Percentiles rank a stretch among this genome's conserved stretches.
phyloP scores from a whole-genome alignment of 2,797 vertebrate species.

The Alfaro cultratus region DNA sequence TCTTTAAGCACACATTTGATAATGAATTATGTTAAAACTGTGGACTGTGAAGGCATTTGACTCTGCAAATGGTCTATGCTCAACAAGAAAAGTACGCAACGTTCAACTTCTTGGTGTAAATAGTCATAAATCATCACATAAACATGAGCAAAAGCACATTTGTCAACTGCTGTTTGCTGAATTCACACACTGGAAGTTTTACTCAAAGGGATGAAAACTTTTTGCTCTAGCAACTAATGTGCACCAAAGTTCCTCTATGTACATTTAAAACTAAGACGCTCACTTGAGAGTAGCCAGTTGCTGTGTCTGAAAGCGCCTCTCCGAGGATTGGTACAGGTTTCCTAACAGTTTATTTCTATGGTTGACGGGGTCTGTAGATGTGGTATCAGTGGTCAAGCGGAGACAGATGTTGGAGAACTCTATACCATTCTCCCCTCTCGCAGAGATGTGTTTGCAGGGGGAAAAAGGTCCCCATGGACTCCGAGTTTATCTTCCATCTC shows the following conservation, averaged over 20 bases:
- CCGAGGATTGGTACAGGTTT: slow-evolving; percentile 55
- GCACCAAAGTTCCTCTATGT: slow-evolving; percentile 59
- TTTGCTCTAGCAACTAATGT: slow-evolving; percentile 37
- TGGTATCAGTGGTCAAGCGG: slow-evolving; percentile 59
- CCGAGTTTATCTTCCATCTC: slow-evolving; percentile 86
- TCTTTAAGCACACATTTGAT: slow-evolving; percentile 83
- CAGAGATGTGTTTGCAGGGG: slow-evolving; percentile 76
- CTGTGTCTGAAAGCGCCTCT: slow-evolving; percentile 65
- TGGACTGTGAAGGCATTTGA: slow-evolving; percentile 54
- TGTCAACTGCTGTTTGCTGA: slow-evolving; percentile 36
- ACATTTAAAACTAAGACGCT: slow-evolving; percentile 63
- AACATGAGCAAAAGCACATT: slow-evolving; percentile 47
- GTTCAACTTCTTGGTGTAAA: slow-evolving; percentile 16
- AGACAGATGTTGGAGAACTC: slow-evolving; percentile 82
- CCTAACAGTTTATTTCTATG: slow-evolving; percentile 78
- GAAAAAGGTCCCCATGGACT: slow-evolving; percentile 76
- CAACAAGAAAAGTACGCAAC: slow-evolving; percentile 51
- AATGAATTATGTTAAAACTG: slow-evolving; percentile 74
- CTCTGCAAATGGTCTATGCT: slow-evolving; percentile 58
- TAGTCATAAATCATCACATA: slow-evolving; percentile 47
- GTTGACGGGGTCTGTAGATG: slow-evolving; percentile 75
- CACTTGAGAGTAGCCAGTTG: slow-evolving; percentile 63
- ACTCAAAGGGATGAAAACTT: slow-evolving; percentile 19
- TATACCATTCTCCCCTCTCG: slow-evolving; percentile 74
- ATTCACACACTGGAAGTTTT: slow-evolving; percentile 42